Base-by-base conservation (phyloP, 2,888 invertebrate genomes). In the Epirrhoe alternata region DNA sequence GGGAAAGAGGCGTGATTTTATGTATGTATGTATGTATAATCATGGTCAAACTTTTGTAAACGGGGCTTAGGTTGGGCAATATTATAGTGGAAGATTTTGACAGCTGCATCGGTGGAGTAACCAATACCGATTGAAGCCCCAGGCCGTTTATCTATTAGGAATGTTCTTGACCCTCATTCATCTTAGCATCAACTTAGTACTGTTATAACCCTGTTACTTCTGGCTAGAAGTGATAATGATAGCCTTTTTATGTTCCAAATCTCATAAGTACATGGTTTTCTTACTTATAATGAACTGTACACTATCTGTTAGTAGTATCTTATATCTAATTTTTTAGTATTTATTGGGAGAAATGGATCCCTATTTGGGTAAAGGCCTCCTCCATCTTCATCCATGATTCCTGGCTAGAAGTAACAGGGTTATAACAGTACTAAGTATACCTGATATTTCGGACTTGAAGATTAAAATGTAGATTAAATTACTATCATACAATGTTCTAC, bases 81-180 rank as follows among this genome's bases (percentile, higher is more conserved):
- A 24, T 24, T 24, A 24, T 47, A 42, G 10, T 33, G 47, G 24
- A 47, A 59, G 5, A 57, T 30, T 64, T 54, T 49, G 45, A 17
- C 58, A 12, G 56, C 33, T 52, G 52, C 64, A 56, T 47, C 33
- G 17, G 38, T 61, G 65, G 45, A 52, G 65, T 52, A 61, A 66
- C 49, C 61, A 31, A 57, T 57, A 49, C 5, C 52, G 45, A 65
- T 51, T 52, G 60, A 64, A 64, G 60, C 51, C 35, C 50, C 49
- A 8, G 38, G 38, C 61, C 49, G 30, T 60, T 56, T 59, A 57
- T 52, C 42, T 56, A 65, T 54, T 61, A 52, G 35, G 38, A 61
- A 57, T 61, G 53, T 58, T 61, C 57, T 49, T 50, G 58, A 66
- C 60, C 60, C 45, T 59, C 31, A n/a, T 12, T 10, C n/a, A 51